phyloP scores from a whole-genome alignment of 1,140 invertebrate genomes.

The Eriosoma lanigerum region DNA sequence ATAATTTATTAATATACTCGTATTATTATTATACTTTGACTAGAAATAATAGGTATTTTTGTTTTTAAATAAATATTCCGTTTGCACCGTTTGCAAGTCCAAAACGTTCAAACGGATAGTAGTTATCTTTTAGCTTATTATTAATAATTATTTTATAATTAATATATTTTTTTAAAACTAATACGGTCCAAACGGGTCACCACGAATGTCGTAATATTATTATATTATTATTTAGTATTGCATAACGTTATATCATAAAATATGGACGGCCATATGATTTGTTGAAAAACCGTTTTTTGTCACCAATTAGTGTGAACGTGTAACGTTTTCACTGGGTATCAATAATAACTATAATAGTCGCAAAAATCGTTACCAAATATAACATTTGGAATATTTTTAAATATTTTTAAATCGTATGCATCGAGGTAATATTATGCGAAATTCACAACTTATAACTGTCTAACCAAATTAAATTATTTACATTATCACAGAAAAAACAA shows the following conservation, averaged over 20 bases:
- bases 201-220: constrained; percentile 18
- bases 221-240: neutral
- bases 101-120: constrained; percentile 19
- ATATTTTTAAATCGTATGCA: neutral
- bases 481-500: constrained; percentile 46
- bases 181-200: neutral
- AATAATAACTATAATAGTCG: neutral
- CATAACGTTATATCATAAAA: neutral
- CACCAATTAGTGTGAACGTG: neutral
- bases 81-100: constrained; percentile 19
- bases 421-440: neutral
- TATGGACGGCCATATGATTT: constrained; percentile 46
- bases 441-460: neutral
- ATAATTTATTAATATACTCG: constrained; percentile 16
- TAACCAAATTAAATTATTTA: constrained; percentile 26
- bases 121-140: constrained; percentile 2
- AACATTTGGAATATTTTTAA: neutral
- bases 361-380: neutral
- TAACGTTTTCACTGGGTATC: too few species aligned
- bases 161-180: constrained; percentile 10
- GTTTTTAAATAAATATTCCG: constrained; percentile 1
- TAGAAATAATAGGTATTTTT: constrained; percentile 47
- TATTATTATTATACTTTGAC: constrained; percentile 28
- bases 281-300: neutral
- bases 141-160: neutral